Evolutionary conservation across 2,797 vertebrate genomes (phyloP).

Genomic region (Hafferia zeledoni): DNA sequence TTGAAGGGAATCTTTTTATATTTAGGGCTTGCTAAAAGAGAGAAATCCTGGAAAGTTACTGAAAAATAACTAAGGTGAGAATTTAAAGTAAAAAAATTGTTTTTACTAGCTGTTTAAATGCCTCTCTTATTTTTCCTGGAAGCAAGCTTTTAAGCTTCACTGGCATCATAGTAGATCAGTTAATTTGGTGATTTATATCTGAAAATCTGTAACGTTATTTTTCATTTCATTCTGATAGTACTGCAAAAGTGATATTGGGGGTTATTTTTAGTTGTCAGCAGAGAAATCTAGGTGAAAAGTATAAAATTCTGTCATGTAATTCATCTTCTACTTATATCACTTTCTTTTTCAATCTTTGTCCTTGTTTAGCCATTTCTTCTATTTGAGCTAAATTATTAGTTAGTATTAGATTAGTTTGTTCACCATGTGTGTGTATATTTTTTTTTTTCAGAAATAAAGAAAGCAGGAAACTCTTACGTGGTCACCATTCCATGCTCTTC

Average conservation of each 20-base stretch:
- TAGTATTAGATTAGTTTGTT: neutral
- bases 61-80: neutral
- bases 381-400: neutral
- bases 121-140: neutral
- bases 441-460: neutral
- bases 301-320: neutral
- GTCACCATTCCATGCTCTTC: neutral
- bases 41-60: neutral
- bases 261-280: neutral
- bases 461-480: neutral
- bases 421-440: neutral
- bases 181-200: slow-evolving; percentile 19
- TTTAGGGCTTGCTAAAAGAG: neutral
- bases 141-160: neutral
- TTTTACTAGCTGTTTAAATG: neutral
- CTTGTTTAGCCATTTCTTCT: neutral
- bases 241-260: neutral
- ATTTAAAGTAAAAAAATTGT: neutral
- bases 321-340: neutral
- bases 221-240: neutral
- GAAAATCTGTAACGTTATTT: slow-evolving; percentile 1
- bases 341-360: neutral
- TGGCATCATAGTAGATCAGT: neutral
- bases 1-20: neutral
- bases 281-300: neutral